Conservation (phyloP, 2,113 vertebrate genomes). For the Danio rerio region GRCz12tu NC_133192.1:37678001-37678500, state of each 20-base stretch:
- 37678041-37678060: too few relatives aligned
- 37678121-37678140: background rate
- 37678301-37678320: background rate
- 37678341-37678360: background rate
- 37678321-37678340: background rate
- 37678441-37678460: conserved; percentile 40
- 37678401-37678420: conserved; percentile 2
- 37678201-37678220: background rate
- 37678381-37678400: conserved; percentile 10
- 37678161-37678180: background rate
- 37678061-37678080: too few relatives aligned
- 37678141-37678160: background rate
- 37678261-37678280: background rate
- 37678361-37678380: conserved; percentile 14
- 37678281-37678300: background rate
- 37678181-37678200: background rate
- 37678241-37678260: background rate
- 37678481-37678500: conserved; percentile 13
- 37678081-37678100: too few relatives aligned
- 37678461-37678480: conserved; percentile 37
- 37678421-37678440: conserved; percentile 35
- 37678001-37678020: too few relatives aligned
- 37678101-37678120: background rate
- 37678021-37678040: too few relatives aligned
- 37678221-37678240: too few relatives aligned